Evolutionary conservation across 2,797 vertebrate species (phyloP).

Genomic region (Megaceryle alcyon): DNA sequence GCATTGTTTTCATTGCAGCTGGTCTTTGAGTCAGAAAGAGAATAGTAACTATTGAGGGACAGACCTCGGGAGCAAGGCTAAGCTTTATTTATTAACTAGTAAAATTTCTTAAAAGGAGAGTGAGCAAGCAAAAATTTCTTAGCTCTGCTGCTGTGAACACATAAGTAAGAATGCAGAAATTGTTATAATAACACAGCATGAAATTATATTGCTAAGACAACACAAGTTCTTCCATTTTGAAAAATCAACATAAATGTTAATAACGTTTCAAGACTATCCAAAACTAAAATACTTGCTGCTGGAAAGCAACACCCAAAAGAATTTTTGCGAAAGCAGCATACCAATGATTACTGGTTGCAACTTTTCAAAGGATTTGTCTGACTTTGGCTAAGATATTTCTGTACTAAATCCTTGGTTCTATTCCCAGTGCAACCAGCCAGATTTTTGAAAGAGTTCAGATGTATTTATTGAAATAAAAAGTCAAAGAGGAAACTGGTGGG

Average conservation of each 20-base stretch:
- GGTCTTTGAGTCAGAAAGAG: conserved; percentile 59
- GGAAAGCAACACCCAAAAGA: not conserved
- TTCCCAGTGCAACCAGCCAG: not conserved
- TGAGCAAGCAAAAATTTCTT: conserved; percentile 58
- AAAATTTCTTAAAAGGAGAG: conserved; percentile 71
- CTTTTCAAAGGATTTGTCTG: not conserved
- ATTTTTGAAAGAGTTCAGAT: not conserved
- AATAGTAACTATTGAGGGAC: conserved; percentile 57
- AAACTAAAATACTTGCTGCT: not conserved
- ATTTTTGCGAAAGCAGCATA: not conserved
- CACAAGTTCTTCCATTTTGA: not conserved
- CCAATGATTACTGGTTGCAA: not conserved
- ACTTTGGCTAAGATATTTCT: not conserved
- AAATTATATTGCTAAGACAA: conserved; percentile 10
- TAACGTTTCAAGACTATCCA: not conserved
- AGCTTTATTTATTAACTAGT: conserved; percentile 71
- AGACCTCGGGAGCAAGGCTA: conserved; percentile 33
- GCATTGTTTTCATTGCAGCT: conserved; percentile 66
- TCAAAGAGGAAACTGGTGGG: not conserved
- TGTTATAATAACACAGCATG: not conserved
- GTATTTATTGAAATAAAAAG: not conserved
- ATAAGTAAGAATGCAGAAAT: not conserved
- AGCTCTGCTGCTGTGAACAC: conserved; percentile 25
- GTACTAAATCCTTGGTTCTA: not conserved
- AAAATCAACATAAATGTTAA: not conserved